These are phyloP conservation scores for Platynereis dumerilii DNA, from an alignment of 2,888 invertebrate species.

Conservation along the genomic window DNA sequence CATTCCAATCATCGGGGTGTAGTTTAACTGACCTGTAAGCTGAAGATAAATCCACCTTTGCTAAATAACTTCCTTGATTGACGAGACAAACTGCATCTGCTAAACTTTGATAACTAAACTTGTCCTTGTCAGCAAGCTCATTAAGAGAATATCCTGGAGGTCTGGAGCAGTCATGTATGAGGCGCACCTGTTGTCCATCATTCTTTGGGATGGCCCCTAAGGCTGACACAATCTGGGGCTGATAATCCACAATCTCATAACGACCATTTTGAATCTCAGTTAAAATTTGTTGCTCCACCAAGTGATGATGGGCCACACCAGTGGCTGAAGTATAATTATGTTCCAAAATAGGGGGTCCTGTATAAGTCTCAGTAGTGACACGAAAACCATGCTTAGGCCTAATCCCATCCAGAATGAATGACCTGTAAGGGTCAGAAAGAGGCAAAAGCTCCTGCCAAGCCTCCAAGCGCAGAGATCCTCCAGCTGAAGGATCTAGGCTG, in stretches of 20 bases:
- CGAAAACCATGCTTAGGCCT: conserved; percentile 9
- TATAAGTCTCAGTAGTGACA: background rate
- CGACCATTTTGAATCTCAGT: conserved; percentile 12
- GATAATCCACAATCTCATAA: background rate
- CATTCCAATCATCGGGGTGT: background rate
- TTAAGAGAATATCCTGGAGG: conserved; percentile 3
- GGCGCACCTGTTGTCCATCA: background rate
- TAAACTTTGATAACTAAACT: conserved; percentile 3
- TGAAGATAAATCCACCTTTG: background rate
- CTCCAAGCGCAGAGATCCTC: too few relatives aligned
- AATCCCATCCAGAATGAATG: conserved; percentile 2
- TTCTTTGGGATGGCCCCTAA: conserved; percentile 14
- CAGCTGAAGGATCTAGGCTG: too few relatives aligned
- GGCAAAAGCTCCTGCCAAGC: too few relatives aligned
- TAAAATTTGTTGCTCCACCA: conserved; percentile 11
- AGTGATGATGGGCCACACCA: background rate
- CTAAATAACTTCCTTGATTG: background rate
- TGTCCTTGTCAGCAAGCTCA: background rate
- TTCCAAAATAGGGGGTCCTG: background rate
- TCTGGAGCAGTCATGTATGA: conserved; percentile 9
- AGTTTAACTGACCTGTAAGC: conserved; percentile 9
- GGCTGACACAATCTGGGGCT: background rate
- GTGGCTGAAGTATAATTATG: conserved; percentile 7
- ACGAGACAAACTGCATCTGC: background rate
- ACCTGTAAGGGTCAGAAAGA: background rate